These are phyloP conservation scores for Drosophila setifemur DNA, from an alignment of 1,140 invertebrate genomes.

Conservation along the genomic window DNA sequence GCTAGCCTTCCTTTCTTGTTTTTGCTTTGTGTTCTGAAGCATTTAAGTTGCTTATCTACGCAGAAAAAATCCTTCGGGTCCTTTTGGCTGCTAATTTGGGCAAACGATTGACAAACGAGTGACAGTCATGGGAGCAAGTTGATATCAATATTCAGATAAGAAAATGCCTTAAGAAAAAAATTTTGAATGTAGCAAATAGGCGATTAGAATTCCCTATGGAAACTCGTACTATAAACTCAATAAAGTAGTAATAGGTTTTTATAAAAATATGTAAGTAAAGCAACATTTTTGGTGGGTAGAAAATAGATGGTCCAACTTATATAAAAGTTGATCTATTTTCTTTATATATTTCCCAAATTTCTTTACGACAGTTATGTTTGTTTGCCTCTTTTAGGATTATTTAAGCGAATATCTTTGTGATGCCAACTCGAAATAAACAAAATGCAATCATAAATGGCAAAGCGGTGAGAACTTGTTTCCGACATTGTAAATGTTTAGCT, in stretches of 20 bases:
- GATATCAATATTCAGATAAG: slow-evolving; percentile 30
- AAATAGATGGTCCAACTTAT: too few species aligned
- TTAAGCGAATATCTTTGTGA: slow-evolving; percentile 23
- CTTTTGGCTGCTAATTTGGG: neutral
- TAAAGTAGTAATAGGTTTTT: too few species aligned
- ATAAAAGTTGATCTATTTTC: too few species aligned
- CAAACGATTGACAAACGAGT: slow-evolving; percentile 38
- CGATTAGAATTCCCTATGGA: neutral
- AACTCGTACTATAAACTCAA: too few species aligned
- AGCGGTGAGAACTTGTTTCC: slow-evolving; percentile 60
- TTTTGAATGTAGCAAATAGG: neutral
- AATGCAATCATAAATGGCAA: slow-evolving; percentile 44
- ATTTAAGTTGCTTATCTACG: slow-evolving; percentile 5
- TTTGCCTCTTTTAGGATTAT: too few species aligned
- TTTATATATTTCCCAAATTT: too few species aligned
- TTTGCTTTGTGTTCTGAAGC: slow-evolving; percentile 10
- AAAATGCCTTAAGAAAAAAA: neutral
- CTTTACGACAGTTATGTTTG: too few species aligned
- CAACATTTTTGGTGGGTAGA: too few species aligned
- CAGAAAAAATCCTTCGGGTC: neutral
- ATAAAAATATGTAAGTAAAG: too few species aligned
- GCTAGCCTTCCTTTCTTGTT: slow-evolving; percentile 9
- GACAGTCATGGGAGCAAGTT: slow-evolving; percentile 17
- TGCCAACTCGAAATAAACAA: slow-evolving; percentile 41
- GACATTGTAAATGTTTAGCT: slow-evolving; percentile 74